Percentiles rank a stretch among this genome's conserved stretches.
These are phyloP conservation scores for Tachina lurida DNA, from an alignment of 2,888 invertebrate species.

Conservation along the genomic window DNA sequence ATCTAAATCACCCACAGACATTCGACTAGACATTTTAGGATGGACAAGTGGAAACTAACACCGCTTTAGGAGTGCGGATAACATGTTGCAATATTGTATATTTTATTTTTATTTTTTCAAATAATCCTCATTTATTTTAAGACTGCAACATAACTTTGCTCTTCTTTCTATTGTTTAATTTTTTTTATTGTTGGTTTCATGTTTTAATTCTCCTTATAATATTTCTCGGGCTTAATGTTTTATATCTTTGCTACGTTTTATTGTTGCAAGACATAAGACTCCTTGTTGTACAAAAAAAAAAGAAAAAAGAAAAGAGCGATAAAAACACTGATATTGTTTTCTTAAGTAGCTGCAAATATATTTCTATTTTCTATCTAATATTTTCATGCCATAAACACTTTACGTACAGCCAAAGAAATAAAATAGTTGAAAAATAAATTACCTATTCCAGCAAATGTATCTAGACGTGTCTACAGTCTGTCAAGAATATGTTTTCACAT, in stretches of 20 bases:
- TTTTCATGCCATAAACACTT: conserved; percentile 51
- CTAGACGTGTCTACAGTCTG: too few species aligned
- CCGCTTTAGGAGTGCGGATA: conserved; percentile 5
- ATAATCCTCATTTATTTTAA: conserved; percentile 21
- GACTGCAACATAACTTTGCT: conserved; percentile 36
- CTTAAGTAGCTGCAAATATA: conserved; percentile 65
- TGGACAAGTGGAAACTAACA: conserved; percentile 50
- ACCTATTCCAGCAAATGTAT: too few species aligned
- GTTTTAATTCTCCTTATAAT: conserved; percentile 50
- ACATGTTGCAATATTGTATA: conserved; percentile 45
- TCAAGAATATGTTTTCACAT: too few species aligned
- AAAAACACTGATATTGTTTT: conserved; percentile 64
- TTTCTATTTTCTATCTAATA: conserved; percentile 43
- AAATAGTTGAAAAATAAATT: neutral
- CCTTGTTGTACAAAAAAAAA: conserved; percentile 24
- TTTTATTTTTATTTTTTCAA: conserved; percentile 24
- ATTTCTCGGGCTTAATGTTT: conserved; percentile 60
- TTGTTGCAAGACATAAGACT: conserved; percentile 40
- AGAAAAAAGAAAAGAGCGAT: conserved; percentile 16
- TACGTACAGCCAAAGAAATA: conserved; percentile 28
- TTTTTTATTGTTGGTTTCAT: conserved; percentile 44
- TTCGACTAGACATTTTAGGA: conserved; percentile 37
- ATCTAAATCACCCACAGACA: conserved; percentile 11
- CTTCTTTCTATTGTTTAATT: neutral
- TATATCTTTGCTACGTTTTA: conserved; percentile 44